A percentile compares a stretch with the other conserved stretches of the same genome.
phyloP scores from a whole-genome alignment of 2,113 vertebrate genomes.

The Fregetta grallaria region DNA sequence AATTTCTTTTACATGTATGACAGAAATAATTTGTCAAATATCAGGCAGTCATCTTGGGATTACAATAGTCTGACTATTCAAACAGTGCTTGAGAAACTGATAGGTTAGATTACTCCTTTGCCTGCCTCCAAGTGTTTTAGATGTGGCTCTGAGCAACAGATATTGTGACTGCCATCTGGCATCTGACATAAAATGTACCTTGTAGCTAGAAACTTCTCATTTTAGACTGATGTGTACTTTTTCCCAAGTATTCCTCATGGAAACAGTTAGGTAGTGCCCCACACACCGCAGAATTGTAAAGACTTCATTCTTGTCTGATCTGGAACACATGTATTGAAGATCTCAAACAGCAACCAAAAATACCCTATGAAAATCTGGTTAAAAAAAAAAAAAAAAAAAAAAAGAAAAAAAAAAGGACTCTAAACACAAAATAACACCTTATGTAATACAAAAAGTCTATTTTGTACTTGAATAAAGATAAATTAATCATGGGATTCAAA shows the following conservation, averaged over 20 bases:
- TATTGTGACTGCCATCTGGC: background rate
- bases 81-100: background rate
- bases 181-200: background rate
- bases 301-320: background rate
- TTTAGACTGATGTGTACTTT: background rate
- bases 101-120: background rate
- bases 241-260: background rate
- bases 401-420: too few species aligned
- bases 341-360: background rate
- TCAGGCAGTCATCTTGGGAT: background rate
- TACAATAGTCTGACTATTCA: background rate
- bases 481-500: background rate
- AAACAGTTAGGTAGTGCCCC: background rate
- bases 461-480: background rate
- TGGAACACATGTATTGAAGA: accelerated
- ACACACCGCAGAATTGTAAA: background rate
- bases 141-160: background rate
- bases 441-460: background rate
- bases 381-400: background rate
- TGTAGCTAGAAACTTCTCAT: background rate
- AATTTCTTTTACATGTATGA: background rate
- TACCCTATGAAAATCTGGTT: background rate
- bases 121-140: background rate
- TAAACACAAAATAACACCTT: background rate
- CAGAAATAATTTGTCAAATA: background rate